phyloP scores from a whole-genome alignment of 2,888 invertebrate genomes.

The Leptopilina drosophilae region DNA sequence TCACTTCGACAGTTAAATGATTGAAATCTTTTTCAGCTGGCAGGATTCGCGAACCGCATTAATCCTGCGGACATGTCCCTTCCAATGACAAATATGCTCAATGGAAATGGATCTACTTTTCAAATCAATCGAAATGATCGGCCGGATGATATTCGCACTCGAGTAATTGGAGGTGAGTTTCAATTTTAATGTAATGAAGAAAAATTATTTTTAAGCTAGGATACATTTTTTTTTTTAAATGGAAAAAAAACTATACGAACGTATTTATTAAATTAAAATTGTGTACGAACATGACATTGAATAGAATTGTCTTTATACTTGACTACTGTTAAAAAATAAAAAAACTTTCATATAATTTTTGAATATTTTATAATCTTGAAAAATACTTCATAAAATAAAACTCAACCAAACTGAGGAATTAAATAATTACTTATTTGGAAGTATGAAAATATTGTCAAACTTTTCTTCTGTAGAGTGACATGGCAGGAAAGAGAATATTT shows the following conservation, averaged over 20 bases:
- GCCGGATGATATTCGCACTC: slow-evolving; percentile 56
- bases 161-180: slow-evolving; percentile 54
- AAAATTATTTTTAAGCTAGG: too few relatives aligned
- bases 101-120: slow-evolving; percentile 54
- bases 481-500: too few relatives aligned
- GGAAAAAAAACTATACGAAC: too few relatives aligned
- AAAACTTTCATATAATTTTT: too few relatives aligned
- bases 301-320: not conserved
- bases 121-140: slow-evolving; percentile 52
- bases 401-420: too few relatives aligned
- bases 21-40: slow-evolving; percentile 53
- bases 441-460: too few relatives aligned
- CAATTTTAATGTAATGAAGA: not conserved
- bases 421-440: too few relatives aligned
- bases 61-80: slow-evolving; percentile 57
- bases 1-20: not conserved
- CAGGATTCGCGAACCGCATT: slow-evolving; percentile 54
- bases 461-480: too few relatives aligned
- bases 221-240: too few relatives aligned
- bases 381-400: too few relatives aligned
- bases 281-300: not conserved
- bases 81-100: slow-evolving; percentile 56
- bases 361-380: too few relatives aligned
- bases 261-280: slow-evolving; percentile 6
- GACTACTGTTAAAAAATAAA: too few relatives aligned